These are phyloP conservation scores for Myotis pilosus DNA, from an alignment of 2,797 vertebrate species.

Conservation along the genomic window DNA sequence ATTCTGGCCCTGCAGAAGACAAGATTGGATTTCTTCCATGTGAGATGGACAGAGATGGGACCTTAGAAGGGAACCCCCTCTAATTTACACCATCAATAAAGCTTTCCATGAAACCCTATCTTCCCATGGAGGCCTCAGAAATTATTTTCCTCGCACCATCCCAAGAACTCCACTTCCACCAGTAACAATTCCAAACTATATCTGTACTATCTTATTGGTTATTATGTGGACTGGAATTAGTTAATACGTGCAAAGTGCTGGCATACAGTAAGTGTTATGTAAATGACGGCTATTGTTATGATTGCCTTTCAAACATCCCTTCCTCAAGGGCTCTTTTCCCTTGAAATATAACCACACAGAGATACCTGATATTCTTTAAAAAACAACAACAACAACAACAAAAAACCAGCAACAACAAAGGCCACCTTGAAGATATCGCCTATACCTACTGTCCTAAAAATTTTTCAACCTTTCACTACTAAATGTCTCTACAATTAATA, in stretches of 20 bases:
- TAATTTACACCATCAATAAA: not conserved
- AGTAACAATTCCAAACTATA: not conserved
- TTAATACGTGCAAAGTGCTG: not conserved
- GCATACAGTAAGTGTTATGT: not conserved
- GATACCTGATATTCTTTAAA: not conserved
- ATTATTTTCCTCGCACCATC: not conserved
- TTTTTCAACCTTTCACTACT: not conserved
- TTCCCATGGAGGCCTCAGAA: not conserved
- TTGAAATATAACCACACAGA: constrained; percentile 7
- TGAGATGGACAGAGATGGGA: not conserved
- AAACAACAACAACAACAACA: not conserved
- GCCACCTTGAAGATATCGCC: not conserved
- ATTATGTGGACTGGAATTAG: not conserved
- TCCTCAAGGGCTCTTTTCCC: not conserved
- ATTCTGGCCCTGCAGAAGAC: not conserved
- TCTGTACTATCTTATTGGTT: not conserved
- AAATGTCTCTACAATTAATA: constrained; percentile 23
- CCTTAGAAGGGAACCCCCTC: not conserved
- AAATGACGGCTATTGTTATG: not conserved
- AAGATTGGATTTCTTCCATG: not conserved
- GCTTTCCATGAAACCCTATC: not conserved
- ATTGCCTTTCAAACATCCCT: not conserved
- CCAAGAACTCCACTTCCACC: not conserved
- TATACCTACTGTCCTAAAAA: not conserved
- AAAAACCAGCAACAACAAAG: not conserved